phyloP scores from a whole-genome alignment of 2,888 invertebrate species.

The Drosophila differens region DNA sequence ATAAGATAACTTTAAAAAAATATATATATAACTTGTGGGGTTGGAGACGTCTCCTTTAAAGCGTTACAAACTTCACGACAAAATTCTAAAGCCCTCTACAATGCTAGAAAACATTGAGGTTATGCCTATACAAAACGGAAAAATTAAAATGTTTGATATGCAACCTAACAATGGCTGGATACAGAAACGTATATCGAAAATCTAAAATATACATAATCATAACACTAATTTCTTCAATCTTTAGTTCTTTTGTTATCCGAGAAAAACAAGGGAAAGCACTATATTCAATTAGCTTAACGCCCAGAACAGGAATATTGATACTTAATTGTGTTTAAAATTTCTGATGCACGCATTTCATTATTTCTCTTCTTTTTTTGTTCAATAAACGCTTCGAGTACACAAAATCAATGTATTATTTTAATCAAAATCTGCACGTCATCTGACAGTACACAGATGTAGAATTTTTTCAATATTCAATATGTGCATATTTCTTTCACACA shows the following conservation, averaged over 20 bases:
- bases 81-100: background rate
- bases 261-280: background rate
- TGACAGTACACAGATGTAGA: background rate
- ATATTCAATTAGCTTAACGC: background rate
- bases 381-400: background rate
- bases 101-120: background rate
- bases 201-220: background rate
- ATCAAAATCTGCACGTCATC: background rate
- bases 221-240: background rate
- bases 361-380: background rate
- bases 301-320: background rate
- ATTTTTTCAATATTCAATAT: background rate
- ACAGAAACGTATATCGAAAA: background rate
- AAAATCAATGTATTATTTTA: background rate
- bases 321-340: background rate
- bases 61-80: no score
- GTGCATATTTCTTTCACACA: background rate
- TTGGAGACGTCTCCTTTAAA: background rate
- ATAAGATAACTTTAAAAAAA: background rate
- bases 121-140: background rate
- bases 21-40: background rate
- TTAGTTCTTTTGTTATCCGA: background rate
- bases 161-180: background rate
- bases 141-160: background rate
- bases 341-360: background rate